Base-by-base conservation (phyloP, 2,888 invertebrate genomes). In the Argyresthia albistria region DNA sequence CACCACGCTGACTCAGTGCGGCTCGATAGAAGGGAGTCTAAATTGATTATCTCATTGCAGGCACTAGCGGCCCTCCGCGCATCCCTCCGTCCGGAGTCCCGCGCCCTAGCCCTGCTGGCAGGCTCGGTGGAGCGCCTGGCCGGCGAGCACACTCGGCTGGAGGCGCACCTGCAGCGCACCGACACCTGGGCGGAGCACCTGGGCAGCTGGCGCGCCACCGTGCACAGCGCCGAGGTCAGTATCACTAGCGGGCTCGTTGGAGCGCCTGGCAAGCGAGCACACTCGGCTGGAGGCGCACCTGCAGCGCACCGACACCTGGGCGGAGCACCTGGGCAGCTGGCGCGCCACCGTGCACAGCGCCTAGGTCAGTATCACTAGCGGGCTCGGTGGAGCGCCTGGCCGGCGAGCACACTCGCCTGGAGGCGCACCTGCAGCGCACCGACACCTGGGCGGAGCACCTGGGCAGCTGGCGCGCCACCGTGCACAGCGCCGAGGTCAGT, bases 171-270 rank as follows among this genome's bases (percentile, higher is more conserved):
- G 52, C 90, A 92, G 12, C 89, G 96, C 43, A 97, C 97, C 0
- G 95, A 96, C 79, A 91, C 93, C 50, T 97, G 97, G 97, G 94
- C 95, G 0, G 95, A 96, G 61, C 95, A 97, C 73, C 84, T 97
- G 59, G 96, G 97, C 16, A 90, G 91, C 59, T 97, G 97, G 97
- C 90, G 93, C 55, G 96, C 96, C 7, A 91, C 92, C 45, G 93
- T 97, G 25, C 94, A 95, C 70, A 93, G 93, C 67, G 94, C 94
- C 8, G 95, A 95, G 86, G 93, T 94, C 86, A n/a, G 50, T n/a
- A n/a, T n/a, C n/a, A n/a, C 79, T 97, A 52, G 95, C 95, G 49
- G 93, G 92, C 63, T 96, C 97, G 78, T 93, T 97, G 60, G 95
- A 95, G 65, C 91, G 93, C 81, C 79, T 97, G 51, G 93, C 93